phyloP scores from a whole-genome alignment of 2,888 invertebrate species.

The Scelioninae gen. 1 region DNA sequence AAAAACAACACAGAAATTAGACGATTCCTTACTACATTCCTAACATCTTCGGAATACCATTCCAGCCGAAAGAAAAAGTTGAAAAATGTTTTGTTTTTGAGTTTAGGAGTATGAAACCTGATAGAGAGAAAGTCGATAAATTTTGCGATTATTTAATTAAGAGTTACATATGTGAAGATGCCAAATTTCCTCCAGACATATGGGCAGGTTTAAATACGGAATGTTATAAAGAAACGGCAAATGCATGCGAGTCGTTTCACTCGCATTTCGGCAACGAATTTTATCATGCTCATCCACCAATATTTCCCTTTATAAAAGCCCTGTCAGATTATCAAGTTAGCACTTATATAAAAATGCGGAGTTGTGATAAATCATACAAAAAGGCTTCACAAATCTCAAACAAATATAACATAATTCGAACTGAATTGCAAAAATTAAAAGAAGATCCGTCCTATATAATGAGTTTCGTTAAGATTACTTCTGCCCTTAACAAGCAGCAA shows the following conservation, averaged over 20 bases:
- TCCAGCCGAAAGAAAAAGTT: background rate
- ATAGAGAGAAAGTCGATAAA: no score
- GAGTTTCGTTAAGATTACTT: no score
- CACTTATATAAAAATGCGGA: no score
- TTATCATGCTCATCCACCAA: background rate
- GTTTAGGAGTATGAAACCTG: no score
- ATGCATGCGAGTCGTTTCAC: background rate
- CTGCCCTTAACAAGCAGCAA: no score
- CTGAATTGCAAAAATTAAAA: no score
- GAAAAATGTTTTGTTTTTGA: slow-evolving; percentile 13
- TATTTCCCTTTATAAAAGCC: background rate
- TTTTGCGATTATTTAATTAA: background rate
- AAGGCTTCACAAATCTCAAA: no score
- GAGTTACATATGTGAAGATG: background rate
- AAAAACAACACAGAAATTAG: background rate
- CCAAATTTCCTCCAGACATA: background rate
- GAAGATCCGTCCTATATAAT: no score
- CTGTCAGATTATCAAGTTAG: no score
- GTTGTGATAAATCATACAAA: no score
- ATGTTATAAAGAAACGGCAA: background rate
- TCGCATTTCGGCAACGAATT: background rate
- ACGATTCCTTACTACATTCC: background rate
- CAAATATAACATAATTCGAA: no score
- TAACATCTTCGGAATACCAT: slow-evolving; percentile 15
- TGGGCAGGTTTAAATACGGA: slow-evolving; percentile 2